These are phyloP conservation scores for Myotis findleyi DNA, from an alignment of 2,797 vertebrate genomes.

Conservation along the genomic window DNA sequence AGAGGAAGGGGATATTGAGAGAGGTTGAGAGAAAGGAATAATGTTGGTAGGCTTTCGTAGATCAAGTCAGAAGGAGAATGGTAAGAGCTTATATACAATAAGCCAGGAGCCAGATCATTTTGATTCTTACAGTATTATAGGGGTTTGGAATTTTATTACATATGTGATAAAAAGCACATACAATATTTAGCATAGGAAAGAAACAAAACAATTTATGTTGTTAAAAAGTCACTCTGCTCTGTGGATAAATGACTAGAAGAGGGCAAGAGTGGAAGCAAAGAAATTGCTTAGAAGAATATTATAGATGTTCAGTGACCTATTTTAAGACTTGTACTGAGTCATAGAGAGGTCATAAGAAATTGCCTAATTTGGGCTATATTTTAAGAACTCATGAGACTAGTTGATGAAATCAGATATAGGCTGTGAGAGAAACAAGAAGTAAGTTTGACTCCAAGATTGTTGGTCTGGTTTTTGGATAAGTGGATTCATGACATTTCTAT, in stretches of 20 bases:
- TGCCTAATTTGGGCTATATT: background rate
- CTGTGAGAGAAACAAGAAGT: background rate
- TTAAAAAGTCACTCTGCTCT: background rate
- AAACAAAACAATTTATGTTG: background rate
- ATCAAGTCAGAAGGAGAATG: background rate
- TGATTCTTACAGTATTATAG: background rate
- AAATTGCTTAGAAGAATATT: background rate
- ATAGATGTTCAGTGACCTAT: background rate
- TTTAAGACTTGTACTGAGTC: background rate
- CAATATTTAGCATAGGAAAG: background rate
- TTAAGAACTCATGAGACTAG: background rate
- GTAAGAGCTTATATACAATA: background rate
- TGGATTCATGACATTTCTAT: background rate
- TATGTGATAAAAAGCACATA: background rate
- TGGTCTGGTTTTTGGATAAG: background rate
- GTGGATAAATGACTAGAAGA: background rate
- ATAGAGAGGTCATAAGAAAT: background rate
- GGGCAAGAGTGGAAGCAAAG: background rate
- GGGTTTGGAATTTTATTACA: slow-evolving; percentile 9
- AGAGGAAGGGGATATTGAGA: background rate
- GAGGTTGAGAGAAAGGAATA: background rate
- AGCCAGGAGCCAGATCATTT: background rate
- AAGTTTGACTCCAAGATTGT: background rate
- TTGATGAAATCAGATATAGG: background rate
- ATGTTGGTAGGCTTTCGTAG: background rate